A percentile compares a stretch with the other conserved stretches of the same genome.
Evolutionary conservation across 2,113 vertebrate species (phyloP).

Genomic region (Cololabis saira): DNA sequence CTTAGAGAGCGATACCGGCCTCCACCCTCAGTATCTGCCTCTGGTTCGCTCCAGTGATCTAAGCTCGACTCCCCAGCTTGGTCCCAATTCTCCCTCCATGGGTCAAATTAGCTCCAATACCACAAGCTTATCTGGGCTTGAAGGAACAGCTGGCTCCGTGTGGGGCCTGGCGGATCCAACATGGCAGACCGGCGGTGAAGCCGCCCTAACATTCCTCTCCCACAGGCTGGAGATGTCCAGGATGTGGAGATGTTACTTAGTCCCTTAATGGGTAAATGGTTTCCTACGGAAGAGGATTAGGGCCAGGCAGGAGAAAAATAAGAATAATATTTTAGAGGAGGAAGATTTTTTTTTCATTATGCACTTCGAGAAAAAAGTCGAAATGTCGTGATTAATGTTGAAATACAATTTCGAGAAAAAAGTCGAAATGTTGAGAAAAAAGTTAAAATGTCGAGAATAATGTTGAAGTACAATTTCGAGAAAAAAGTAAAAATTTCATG

Average conservation of each 20-base stretch:
- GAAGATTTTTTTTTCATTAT: no score
- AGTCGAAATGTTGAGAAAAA: no score
- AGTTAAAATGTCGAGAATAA: no score
- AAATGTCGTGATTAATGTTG: no score
- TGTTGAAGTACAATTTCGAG: no score
- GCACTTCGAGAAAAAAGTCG: no score
- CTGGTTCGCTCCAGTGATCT: constrained; percentile 69
- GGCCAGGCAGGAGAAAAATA: no score
- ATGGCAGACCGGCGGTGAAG: constrained; percentile 58
- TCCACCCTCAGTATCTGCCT: constrained; percentile 30
- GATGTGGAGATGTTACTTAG: constrained; percentile 64
- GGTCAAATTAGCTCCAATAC: constrained; percentile 74
- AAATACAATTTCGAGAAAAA: no score
- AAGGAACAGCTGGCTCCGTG: constrained; percentile 72
- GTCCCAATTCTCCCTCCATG: constrained; percentile 59
- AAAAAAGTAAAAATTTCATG: no score
- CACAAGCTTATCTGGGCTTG: constrained; percentile 70
- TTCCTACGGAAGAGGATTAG: constrained; percentile 51
- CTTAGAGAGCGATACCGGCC: constrained; percentile 40
- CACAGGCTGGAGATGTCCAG: constrained; percentile 62
- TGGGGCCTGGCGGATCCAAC: constrained; percentile 64
- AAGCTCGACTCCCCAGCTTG: constrained; percentile 52
- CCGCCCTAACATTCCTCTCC: constrained; percentile 64
- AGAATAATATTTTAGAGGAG: no score
- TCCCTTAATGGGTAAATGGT: constrained; percentile 27